Evolutionary conservation across 2,888 invertebrate genomes (phyloP).

Genomic region (Rhamnusium bicolor): DNA sequence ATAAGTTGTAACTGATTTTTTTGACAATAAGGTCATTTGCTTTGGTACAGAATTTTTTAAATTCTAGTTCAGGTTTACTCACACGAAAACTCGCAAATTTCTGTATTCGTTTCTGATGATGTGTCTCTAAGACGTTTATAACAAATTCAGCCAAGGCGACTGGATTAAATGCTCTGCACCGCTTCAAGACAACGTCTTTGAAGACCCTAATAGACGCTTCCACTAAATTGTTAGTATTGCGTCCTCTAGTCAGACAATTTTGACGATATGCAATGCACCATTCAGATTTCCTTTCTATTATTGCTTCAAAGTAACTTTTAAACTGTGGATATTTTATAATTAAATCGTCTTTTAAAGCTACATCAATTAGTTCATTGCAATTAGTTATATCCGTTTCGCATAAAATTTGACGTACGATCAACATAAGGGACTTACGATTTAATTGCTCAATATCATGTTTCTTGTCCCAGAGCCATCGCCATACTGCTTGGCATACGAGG

Average conservation of each 20-base stretch:
- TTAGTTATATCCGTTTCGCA: neutral
- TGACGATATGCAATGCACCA: slow-evolving; percentile 1
- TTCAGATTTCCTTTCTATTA: neutral
- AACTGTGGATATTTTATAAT: slow-evolving; percentile 1
- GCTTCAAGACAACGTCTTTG: neutral
- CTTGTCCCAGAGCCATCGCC: neutral
- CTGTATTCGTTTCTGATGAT: neutral
- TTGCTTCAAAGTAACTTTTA: neutral
- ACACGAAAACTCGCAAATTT: neutral
- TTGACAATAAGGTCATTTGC: neutral
- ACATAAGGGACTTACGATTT: neutral
- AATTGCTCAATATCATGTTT: neutral
- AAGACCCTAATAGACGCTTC: neutral
- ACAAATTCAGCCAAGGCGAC: neutral
- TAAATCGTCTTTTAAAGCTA: neutral
- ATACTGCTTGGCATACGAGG: neutral
- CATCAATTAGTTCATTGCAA: neutral
- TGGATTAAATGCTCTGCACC: neutral
- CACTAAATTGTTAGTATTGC: neutral
- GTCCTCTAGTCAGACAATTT: neutral
- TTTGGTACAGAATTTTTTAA: neutral
- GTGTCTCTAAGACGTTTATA: neutral
- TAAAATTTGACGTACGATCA: neutral
- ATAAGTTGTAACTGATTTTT: neutral
- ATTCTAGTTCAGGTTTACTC: too few species aligned